Evolutionary conservation across 30 jellyfish, hydroid and myxozoan species (phyloP).

Genomic region (Phacellophora camtschatica): DNA sequence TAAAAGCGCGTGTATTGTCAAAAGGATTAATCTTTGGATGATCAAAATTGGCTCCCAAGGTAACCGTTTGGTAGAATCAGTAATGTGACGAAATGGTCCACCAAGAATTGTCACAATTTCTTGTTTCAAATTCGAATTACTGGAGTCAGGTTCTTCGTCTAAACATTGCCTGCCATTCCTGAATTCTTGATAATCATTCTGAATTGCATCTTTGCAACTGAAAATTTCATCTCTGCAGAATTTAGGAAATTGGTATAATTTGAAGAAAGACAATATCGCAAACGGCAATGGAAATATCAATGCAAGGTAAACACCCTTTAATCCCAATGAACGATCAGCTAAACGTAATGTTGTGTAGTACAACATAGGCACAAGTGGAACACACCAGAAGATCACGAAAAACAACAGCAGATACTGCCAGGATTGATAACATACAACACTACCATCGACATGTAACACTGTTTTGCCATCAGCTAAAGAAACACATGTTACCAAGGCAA

Average conservation of each 20-base stretch:
- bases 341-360: not conserved
- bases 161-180: too few relatives aligned
- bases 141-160: too few relatives aligned
- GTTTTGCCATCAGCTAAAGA: slow-evolving; percentile 8
- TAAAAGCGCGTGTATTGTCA: not conserved
- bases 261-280: not conserved
- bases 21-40: not conserved
- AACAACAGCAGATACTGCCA: slow-evolving; percentile 16
- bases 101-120: too few relatives aligned
- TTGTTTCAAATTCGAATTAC: too few relatives aligned
- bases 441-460: slow-evolving; percentile 6
- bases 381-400: not conserved
- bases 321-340: not conserved
- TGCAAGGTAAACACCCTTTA: slow-evolving; percentile 14
- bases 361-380: slow-evolving; percentile 4
- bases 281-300: slow-evolving; percentile 21
- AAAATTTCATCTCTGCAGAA: too few relatives aligned
- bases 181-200: too few relatives aligned
- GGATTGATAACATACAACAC: slow-evolving; percentile 4
- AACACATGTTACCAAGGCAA: slow-evolving; percentile 15
- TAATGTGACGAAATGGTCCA: not conserved
- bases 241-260: not conserved
- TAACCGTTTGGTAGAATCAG: not conserved
- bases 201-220: too few relatives aligned
- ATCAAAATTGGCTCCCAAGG: not conserved